Evolutionary conservation across 2,113 vertebrate genomes (phyloP).

Genomic region (Catagonus wagneri): DNA sequence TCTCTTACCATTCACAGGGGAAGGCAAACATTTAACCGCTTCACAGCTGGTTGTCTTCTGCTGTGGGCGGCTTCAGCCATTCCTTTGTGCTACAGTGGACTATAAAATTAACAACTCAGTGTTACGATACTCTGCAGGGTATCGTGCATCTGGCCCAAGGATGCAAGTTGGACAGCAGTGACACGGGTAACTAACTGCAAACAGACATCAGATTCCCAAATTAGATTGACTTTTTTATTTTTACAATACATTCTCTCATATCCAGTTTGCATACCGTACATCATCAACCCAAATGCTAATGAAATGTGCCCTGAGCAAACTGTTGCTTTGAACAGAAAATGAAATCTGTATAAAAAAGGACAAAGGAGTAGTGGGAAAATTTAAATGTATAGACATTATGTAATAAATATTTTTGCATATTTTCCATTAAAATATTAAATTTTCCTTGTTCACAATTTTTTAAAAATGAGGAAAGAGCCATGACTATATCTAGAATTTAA

Average conservation of each 20-base stretch:
- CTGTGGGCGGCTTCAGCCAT: background rate
- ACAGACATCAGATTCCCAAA: conserved; percentile 58
- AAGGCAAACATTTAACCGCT: conserved; percentile 40
- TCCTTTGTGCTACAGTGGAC: background rate
- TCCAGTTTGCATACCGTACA: conserved; percentile 69
- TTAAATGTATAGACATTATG: background rate
- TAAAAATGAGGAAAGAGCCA: background rate
- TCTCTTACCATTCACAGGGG: background rate
- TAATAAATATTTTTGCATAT: background rate
- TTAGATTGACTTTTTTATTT: conserved; percentile 44
- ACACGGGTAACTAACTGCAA: conserved; percentile 67
- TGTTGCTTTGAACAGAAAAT: conserved; percentile 61
- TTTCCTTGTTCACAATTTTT: background rate
- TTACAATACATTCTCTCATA: background rate
- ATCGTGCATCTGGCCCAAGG: conserved; percentile 32
- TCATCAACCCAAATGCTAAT: conserved; percentile 67
- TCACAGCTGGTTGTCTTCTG: conserved; percentile 50
- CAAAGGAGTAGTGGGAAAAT: background rate
- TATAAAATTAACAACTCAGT: conserved; percentile 55
- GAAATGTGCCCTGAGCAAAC: conserved; percentile 56
- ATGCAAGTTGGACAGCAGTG: background rate
- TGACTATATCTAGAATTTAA: background rate
- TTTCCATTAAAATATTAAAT: background rate
- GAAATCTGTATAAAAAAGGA: background rate
- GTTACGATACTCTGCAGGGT: background rate